Conservation (phyloP, 1,140 invertebrate genomes). For the Macrocentrus cingulum region DNA sequence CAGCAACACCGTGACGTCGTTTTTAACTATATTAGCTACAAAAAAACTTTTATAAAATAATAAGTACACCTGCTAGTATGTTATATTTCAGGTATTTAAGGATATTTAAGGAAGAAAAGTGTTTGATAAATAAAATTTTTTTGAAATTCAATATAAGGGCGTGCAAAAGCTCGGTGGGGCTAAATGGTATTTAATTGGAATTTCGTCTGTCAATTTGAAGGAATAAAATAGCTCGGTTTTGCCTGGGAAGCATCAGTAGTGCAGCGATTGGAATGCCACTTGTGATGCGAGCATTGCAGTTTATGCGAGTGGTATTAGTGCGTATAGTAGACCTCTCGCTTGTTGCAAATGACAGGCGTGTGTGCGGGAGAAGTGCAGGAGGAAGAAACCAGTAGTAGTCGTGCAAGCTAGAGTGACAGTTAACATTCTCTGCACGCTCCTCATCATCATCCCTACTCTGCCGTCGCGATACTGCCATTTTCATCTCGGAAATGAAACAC, state of each 20-base stretch:
- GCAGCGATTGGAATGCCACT: background rate
- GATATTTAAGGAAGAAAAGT: no score
- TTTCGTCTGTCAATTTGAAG: background rate
- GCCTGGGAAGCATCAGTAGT: background rate
- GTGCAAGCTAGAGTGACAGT: background rate
- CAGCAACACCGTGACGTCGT: no score
- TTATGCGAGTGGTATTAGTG: no score
- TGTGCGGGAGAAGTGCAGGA: constrained; percentile 1
- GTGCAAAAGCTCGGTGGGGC: no score
- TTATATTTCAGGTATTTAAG: no score
- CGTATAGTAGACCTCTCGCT: background rate
- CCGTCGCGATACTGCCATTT: constrained; percentile 16
- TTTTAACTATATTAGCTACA: no score
- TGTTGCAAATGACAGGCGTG: constrained; percentile 12
- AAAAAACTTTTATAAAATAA: no score
- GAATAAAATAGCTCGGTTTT: background rate
- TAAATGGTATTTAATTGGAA: background rate
- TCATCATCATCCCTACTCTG: background rate
- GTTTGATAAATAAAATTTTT: no score
- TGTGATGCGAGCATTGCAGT: background rate
- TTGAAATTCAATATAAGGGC: no score
- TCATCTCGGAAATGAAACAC: constrained; percentile 26
- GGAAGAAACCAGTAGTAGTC: background rate
- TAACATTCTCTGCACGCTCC: background rate
- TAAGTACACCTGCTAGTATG: no score